Conservation (phyloP, 2,888 invertebrate species). For the Athalia rosae region DNA sequence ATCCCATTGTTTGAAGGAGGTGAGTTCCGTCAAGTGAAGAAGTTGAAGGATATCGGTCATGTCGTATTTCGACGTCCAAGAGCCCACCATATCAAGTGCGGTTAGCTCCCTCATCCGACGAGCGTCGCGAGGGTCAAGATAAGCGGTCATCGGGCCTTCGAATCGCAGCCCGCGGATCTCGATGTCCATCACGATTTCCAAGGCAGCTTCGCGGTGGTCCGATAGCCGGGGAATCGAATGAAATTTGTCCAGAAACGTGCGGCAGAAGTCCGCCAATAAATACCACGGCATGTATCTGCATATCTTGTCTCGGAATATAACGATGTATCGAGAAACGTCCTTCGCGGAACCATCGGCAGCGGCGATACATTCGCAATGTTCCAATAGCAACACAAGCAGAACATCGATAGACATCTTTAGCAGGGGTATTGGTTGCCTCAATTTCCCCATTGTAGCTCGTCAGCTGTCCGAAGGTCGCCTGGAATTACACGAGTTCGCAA, state of each 20-base stretch:
- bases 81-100: background rate
- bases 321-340: background rate
- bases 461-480: background rate
- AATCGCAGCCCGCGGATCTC: background rate
- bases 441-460: conserved; percentile 1
- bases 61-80: background rate
- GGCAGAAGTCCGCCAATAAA: background rate
- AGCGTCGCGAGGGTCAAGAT: background rate
- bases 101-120: background rate
- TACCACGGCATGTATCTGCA: background rate
- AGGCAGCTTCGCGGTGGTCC: background rate
- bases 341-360: too few relatives aligned
- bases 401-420: background rate
- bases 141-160: too few relatives aligned
- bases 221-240: too few relatives aligned
- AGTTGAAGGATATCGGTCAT: background rate
- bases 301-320: background rate
- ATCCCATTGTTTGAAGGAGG: background rate
- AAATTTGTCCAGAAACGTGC: background rate
- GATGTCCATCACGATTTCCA: conserved; percentile 25
- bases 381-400: too few relatives aligned
- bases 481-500: conserved; percentile 16
- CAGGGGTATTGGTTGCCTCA: conserved; percentile 16
- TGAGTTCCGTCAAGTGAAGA: background rate
- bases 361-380: too few relatives aligned